phyloP scores from a whole-genome alignment of 2,113 vertebrate genomes.

The Carollia perspicillata region DNA sequence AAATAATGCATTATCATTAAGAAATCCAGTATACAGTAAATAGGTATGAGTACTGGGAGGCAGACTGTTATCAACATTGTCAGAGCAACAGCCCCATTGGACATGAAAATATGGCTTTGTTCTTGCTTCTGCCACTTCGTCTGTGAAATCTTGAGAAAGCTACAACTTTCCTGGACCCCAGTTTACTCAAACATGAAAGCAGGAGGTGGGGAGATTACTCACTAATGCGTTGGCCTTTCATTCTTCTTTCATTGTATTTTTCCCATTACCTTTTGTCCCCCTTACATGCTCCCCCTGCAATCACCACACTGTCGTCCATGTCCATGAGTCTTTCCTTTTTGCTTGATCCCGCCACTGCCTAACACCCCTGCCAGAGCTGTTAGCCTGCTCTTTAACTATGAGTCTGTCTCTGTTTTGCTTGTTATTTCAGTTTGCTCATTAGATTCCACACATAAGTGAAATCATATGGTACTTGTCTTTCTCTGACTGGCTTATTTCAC shows the following conservation, averaged over 20 bases:
- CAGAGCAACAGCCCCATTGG: neutral
- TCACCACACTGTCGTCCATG: no score
- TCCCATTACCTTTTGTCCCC: no score
- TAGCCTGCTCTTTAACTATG: no score
- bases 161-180: neutral
- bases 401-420: no score
- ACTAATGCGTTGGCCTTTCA: neutral
- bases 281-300: no score
- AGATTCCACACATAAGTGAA: no score
- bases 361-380: no score
- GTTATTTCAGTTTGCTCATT: no score
- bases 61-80: neutral
- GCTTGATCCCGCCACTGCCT: no score
- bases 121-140: neutral
- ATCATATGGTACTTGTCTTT: no score
- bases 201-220: neutral
- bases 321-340: no score
- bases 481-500: no score
- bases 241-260: neutral
- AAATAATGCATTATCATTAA: constrained; percentile 47
- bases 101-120: neutral
- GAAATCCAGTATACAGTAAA: neutral
- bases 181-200: neutral
- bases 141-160: neutral
- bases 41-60: neutral